phyloP scores from a whole-genome alignment of 2,888 invertebrate genomes.

The Eueremaeus valkanovi region DNA sequence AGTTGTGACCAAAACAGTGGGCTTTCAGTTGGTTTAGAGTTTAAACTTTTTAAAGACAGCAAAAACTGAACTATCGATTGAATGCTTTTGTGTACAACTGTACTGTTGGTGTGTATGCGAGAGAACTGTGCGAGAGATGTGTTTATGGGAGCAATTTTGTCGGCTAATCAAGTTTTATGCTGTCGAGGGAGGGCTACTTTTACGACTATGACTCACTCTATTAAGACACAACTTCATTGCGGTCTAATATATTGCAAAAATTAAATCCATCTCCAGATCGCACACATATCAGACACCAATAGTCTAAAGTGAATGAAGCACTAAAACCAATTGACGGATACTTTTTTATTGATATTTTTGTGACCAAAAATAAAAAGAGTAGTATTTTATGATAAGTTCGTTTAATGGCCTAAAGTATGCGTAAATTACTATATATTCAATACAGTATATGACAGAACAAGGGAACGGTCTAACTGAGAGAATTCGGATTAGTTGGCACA shows the following conservation, averaged over 20 bases:
- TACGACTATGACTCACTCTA: conserved; percentile 27
- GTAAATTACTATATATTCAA: too few species aligned
- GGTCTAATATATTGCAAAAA: conserved; percentile 14
- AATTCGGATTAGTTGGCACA: too few species aligned
- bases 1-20: neutral
- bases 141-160: conserved; percentile 18
- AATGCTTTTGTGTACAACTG: neutral
- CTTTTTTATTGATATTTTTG: neutral
- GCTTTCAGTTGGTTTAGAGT: neutral
- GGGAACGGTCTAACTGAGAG: too few species aligned
- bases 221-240: conserved; percentile 20
- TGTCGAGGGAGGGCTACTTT: conserved; percentile 14
- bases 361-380: neutral
- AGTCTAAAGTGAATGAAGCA: neutral
- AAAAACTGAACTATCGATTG: too few species aligned
- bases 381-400: neutral
- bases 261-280: neutral
- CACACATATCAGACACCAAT: neutral
- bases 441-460: too few species aligned
- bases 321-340: neutral
- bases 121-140: neutral
- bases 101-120: too few species aligned
- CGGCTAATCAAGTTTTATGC: conserved; percentile 25
- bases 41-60: neutral
- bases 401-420: neutral